These are phyloP conservation scores for Lasioglossum figueresi DNA, from an alignment of 2,888 invertebrate genomes.

Conservation along the genomic window DNA sequence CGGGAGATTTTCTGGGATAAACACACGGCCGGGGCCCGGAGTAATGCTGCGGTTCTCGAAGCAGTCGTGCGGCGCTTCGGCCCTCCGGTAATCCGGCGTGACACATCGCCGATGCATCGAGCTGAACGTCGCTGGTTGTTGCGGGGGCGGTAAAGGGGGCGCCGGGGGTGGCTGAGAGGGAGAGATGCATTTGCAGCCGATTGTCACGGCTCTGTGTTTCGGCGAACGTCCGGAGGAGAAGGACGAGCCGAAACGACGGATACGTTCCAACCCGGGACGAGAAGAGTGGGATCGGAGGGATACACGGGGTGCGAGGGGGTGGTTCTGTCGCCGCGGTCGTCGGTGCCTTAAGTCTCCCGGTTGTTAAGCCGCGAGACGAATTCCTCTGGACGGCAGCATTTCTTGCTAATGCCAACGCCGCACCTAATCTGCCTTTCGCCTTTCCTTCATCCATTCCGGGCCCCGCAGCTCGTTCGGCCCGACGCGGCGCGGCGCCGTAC, in stretches of 20 bases:
- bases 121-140: slow-evolving; percentile 34
- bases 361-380: slow-evolving; percentile 76
- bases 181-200: slow-evolving; percentile 67
- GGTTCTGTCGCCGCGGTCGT: slow-evolving; percentile 46
- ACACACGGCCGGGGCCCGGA: slow-evolving; percentile 51
- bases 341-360: slow-evolving; percentile 64
- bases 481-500: slow-evolving; percentile 36
- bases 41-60: slow-evolving; percentile 64
- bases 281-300: background rate
- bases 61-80: slow-evolving; percentile 59
- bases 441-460: slow-evolving; percentile 67
- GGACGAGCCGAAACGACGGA: slow-evolving; percentile 28
- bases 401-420: slow-evolving; percentile 71
- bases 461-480: slow-evolving; percentile 44
- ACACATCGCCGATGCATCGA: slow-evolving; percentile 70
- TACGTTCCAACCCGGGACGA: background rate
- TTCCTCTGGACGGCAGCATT: slow-evolving; percentile 70
- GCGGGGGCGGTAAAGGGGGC: background rate
- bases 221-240: slow-evolving; percentile 34
- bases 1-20: slow-evolving; percentile 65
- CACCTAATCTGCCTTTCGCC: slow-evolving; percentile 69
- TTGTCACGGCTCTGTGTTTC: slow-evolving; percentile 62
- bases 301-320: background rate
- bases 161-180: slow-evolving; percentile 23
- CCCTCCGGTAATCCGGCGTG: slow-evolving; percentile 66